Base-by-base conservation (phyloP, 2,797 vertebrate genomes). In the Hipposideros larvatus region DNA sequence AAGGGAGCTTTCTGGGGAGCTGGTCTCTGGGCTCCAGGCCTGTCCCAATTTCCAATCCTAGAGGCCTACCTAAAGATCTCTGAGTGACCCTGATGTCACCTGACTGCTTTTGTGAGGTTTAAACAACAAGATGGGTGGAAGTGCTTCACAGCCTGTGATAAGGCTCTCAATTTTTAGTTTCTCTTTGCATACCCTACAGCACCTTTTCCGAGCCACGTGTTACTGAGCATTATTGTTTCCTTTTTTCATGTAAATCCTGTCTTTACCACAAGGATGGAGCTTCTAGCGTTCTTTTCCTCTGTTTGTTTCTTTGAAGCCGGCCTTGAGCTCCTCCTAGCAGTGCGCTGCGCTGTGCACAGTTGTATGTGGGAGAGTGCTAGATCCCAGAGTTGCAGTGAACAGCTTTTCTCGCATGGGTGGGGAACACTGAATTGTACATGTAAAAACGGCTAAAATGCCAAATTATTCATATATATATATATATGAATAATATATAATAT, bases 81-180 rank as follows among this genome's bases (percentile, higher is more conserved):
- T n/a, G 46, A 92, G 24, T 51, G 84, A 41, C 43, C 37, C 18
- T 55, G 46, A n/a, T 61, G 19, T 43, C 82, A 51, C 55, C 34
- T 93, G 19, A 46, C 34, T 28, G 55, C 70, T 73, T 26, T 26
- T 59, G 31, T 26, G 83, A 95, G 48, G 22, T 87, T 93, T 51
- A 59, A 90, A 80, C 37, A 43, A 83, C 34, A 34, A 34, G 70
- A 73, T 78, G 48, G 57, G 61, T 80, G 15, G 61, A 63, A 91
- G 34, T 84, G 53, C 31, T 53, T 24, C 51, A 34, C 68, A 51
- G 48, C 14, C 48, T 51, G 48, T 51, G 48, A 51, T 13, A 51
- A 51, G 48, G 31, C 84, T 79, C 65, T 79, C n/a, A 71, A 22
- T 21, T 75, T 83, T 91, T 71, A 83, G n/a, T 65, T 87, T 91